Evolutionary conservation across 1,140 invertebrate genomes (phyloP).

Genomic region (Drosophila santomea): DNA sequence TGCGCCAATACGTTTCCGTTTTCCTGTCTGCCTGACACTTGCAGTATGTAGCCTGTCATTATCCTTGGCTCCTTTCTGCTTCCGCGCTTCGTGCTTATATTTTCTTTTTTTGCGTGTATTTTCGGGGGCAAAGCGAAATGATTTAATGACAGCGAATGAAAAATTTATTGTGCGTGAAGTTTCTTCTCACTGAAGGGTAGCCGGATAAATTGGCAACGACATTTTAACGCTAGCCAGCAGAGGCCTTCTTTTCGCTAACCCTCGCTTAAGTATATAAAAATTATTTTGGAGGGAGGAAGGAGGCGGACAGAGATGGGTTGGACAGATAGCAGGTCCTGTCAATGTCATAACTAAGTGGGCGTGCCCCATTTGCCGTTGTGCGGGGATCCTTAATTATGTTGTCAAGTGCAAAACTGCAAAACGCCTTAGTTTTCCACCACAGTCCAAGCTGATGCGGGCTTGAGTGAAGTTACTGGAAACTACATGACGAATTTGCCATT

Average conservation of each 20-base stretch:
- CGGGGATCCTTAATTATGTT: constrained; percentile 73
- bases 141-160: constrained; percentile 77
- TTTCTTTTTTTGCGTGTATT: constrained; percentile 14
- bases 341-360: constrained; percentile 78
- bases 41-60: constrained; percentile 80
- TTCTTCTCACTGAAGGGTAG: constrained; percentile 54
- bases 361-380: constrained; percentile 50
- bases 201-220: constrained; percentile 64
- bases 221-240: constrained; percentile 47
- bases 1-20: constrained; percentile 81
- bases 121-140: constrained; percentile 39
- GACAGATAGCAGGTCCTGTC: constrained; percentile 52
- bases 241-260: constrained; percentile 42
- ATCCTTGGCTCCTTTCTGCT: constrained; percentile 50
- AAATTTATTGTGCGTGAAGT: constrained; percentile 79
- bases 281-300: background rate
- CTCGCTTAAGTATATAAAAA: constrained; percentile 19
- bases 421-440: constrained; percentile 44
- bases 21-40: constrained; percentile 81
- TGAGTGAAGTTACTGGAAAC: constrained; percentile 6
- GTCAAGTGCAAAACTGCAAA: constrained; percentile 73
- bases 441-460: constrained; percentile 36
- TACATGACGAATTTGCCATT: background rate
- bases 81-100: constrained; percentile 12
- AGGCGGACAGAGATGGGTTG: constrained; percentile 8